phyloP scores from a whole-genome alignment of 1,140 invertebrate species.

The Ruditapes philippinarum region DNA sequence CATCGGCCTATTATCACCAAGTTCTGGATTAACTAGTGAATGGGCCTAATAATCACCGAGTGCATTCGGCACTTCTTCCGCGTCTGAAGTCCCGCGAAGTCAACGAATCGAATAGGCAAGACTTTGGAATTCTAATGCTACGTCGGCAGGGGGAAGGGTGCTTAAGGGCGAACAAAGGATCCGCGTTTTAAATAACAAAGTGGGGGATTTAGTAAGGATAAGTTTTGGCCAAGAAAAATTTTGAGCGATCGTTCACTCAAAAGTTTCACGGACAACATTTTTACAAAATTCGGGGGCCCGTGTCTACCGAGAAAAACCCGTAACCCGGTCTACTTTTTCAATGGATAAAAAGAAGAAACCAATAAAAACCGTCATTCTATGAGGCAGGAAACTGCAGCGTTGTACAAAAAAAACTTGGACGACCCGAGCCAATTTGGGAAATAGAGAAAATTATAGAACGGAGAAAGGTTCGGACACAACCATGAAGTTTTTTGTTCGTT shows the following conservation, averaged over 20 bases:
- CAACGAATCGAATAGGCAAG: not conserved
- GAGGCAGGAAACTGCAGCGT: slow-evolving; percentile 9
- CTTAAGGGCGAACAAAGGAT: not conserved
- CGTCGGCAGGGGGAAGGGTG: not conserved
- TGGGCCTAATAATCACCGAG: not conserved
- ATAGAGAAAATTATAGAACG: not conserved
- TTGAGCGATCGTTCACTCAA: slow-evolving; percentile 1
- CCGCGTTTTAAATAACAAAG: not conserved
- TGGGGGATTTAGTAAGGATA: not conserved
- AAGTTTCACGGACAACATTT: slow-evolving; percentile 1
- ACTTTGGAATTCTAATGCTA: slow-evolving; percentile 9
- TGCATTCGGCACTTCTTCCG: slow-evolving; percentile 15
- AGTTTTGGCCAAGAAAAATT: not conserved
- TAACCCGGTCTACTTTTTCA: not conserved
- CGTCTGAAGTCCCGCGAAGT: not conserved
- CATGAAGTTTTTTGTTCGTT: not conserved
- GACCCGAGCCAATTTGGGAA: not conserved
- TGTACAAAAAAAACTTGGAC: not conserved
- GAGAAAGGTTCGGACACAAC: not conserved
- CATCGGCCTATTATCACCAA: not conserved
- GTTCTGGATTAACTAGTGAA: not conserved
- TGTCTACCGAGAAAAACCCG: not conserved
- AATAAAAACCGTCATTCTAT: not conserved
- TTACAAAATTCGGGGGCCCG: not conserved
- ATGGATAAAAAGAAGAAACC: not conserved